phyloP scores from a whole-genome alignment of 2,797 vertebrate species.

The Mormyrops boulengeri region DNA sequence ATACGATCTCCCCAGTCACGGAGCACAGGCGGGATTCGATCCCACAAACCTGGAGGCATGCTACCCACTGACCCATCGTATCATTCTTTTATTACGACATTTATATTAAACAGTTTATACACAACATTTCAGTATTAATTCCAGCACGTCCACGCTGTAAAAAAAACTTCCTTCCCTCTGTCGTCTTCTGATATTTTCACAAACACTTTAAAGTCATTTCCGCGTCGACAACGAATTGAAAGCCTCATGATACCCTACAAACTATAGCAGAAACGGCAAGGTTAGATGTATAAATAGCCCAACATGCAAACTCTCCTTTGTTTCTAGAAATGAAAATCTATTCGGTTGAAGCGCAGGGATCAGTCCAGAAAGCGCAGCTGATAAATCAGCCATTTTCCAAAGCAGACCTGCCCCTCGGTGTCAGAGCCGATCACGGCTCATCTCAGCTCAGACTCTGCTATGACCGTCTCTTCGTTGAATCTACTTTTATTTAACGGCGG shows the following conservation, averaged over 20 bases:
- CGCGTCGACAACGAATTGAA: neutral
- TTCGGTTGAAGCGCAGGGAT: slow-evolving; percentile 4
- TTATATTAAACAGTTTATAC: neutral
- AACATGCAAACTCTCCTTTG: neutral
- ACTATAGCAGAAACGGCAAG: neutral
- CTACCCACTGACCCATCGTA: neutral
- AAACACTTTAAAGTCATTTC: neutral
- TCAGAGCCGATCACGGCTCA: slow-evolving; percentile 77
- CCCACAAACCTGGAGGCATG: neutral
- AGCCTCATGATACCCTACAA: neutral
- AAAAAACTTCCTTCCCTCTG: neutral
- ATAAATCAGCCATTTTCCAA: slow-evolving; percentile 25
- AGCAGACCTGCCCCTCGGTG: slow-evolving; percentile 65
- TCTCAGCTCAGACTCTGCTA: slow-evolving; percentile 56
- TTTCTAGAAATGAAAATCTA: slow-evolving; percentile 41
- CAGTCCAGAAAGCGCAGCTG: slow-evolving; percentile 5
- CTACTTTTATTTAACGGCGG: slow-evolving; percentile 22
- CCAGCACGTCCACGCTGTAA: neutral
- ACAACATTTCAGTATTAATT: neutral
- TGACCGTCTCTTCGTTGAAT: slow-evolving; percentile 53
- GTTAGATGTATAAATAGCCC: neutral
- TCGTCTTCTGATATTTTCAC: neutral
- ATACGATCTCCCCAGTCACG: neutral
- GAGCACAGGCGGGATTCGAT: neutral
- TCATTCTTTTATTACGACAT: neutral